Conservation (phyloP, 2,113 vertebrate species). For the Podiceps cristatus region DNA sequence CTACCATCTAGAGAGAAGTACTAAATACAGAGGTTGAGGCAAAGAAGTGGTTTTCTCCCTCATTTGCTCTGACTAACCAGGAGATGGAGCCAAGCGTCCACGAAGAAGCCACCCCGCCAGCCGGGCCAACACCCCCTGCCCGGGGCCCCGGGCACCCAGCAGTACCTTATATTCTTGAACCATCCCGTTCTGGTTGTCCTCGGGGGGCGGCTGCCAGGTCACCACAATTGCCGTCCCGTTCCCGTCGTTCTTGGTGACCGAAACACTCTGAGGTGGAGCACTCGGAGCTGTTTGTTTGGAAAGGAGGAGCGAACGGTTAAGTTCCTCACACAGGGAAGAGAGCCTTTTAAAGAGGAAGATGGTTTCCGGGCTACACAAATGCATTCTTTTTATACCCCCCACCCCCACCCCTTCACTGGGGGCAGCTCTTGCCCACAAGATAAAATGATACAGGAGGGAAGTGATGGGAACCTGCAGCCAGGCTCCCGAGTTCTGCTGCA, state of each 20-base stretch:
- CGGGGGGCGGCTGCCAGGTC: constrained; percentile 95
- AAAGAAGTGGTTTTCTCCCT: not conserved
- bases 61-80: constrained; percentile 66
- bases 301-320: not conserved
- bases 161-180: constrained; percentile 98
- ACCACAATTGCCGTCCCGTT: constrained; percentile 93
- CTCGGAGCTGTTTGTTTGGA: constrained; percentile 85
- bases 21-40: not conserved
- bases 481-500: not conserved
- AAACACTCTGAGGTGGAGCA: constrained; percentile 92
- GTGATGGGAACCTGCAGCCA: not conserved
- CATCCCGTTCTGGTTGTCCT: constrained; percentile 93
- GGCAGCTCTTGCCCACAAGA: not conserved
- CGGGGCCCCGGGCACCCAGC: not conserved
- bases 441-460: not conserved
- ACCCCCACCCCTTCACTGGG: not conserved
- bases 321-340: fast-evolving
- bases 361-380: not conserved
- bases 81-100: constrained; percentile 88
- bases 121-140: not conserved
- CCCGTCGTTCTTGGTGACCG: constrained; percentile 91
- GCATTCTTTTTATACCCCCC: not conserved
- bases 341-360: not conserved
- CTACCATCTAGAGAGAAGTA: not conserved
- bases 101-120: not conserved